Evolutionary conservation across 1,140 invertebrate species (phyloP).

Genomic region (Lepidurus couesii): DNA sequence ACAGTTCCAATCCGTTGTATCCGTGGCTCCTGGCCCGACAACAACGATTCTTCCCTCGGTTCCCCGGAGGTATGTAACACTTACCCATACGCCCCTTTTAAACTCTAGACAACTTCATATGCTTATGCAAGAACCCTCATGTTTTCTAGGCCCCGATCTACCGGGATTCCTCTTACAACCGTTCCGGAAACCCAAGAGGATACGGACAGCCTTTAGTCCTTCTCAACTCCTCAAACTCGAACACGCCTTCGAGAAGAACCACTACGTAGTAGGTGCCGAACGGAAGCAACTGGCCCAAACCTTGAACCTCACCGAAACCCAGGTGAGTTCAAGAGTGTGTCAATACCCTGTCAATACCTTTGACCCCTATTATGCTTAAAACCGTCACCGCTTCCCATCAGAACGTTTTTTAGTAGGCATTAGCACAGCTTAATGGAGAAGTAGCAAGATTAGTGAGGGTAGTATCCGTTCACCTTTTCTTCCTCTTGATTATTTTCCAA

Average conservation of each 20-base stretch:
- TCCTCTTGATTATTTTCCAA: too few species aligned
- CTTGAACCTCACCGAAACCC: conserved; percentile 90
- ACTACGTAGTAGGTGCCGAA: conserved; percentile 98
- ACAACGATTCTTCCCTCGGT: conserved; percentile 69
- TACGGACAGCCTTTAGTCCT: conserved; percentile 96
- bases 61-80: conserved; percentile 70
- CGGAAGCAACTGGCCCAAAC: conserved; percentile 92
- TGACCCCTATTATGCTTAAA: too few species aligned
- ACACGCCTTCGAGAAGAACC: conserved; percentile 97
- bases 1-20: conserved; percentile 51
- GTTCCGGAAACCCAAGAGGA: conserved; percentile 95
- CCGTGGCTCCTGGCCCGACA: conserved; percentile 66
- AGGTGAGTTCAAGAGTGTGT: conserved; percentile 59
- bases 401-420: too few species aligned
- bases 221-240: conserved; percentile 93
- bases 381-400: too few species aligned
- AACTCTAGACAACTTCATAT: background rate
- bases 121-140: conserved; percentile 31
- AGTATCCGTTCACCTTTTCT: too few species aligned
- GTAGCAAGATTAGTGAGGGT: too few species aligned
- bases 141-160: conserved; percentile 69
- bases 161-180: conserved; percentile 87
- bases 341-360: too few species aligned
- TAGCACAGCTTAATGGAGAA: too few species aligned
- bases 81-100: background rate